Evolutionary conservation across 2,113 vertebrate genomes (phyloP).

Genomic region (Campylorhamphus procurvoides): DNA sequence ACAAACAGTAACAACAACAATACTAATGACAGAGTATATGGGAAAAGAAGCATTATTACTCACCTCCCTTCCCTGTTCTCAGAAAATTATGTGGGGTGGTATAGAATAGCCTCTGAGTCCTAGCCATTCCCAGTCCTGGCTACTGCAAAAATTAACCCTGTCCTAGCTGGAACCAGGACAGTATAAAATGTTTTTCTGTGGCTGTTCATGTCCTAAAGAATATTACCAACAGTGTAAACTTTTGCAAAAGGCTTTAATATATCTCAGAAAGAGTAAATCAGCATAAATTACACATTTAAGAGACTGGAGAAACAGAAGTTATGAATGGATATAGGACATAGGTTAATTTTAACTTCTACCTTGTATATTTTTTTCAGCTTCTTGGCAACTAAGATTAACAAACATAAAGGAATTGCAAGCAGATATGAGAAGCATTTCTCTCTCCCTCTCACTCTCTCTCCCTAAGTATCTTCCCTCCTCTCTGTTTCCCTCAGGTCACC

Average conservation of each 20-base stretch:
- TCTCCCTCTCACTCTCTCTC: fast-evolving
- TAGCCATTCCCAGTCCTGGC: background rate
- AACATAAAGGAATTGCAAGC: background rate
- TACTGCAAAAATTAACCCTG: background rate
- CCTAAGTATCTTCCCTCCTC: background rate
- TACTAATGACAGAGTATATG: background rate
- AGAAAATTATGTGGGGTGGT: background rate
- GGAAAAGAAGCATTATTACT: background rate
- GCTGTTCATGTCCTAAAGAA: background rate
- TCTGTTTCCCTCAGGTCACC: background rate
- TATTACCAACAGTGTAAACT: background rate
- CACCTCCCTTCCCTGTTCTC: fast-evolving
- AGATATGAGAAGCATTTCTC: background rate
- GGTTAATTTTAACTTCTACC: background rate
- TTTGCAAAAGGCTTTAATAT: background rate
- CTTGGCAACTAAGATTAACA: background rate
- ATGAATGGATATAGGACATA: background rate
- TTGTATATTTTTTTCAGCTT: background rate
- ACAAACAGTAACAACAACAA: fast-evolving
- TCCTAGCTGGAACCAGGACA: background rate
- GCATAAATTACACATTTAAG: background rate
- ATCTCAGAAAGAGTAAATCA: background rate
- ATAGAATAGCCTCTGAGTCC: background rate
- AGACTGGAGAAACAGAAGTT: background rate
- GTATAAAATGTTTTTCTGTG: background rate